A percentile compares a stretch with the other conserved stretches of the same genome.
Conservation (phyloP, 1,140 invertebrate genomes). For the Myzus persicae region DNA sequence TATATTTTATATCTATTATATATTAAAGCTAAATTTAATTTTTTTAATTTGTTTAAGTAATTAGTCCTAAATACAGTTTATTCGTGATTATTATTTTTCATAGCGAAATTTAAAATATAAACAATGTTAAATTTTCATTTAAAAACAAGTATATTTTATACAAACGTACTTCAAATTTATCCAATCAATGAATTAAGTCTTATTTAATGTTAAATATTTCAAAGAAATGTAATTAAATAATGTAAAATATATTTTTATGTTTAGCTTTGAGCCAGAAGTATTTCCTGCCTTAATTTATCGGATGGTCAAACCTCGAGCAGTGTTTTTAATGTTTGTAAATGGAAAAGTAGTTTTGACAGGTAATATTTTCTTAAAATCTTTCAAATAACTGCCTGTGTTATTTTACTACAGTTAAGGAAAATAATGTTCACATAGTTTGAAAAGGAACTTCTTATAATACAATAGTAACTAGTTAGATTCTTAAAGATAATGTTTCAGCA, state of each 20-base stretch:
- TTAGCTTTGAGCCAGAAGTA: constrained; percentile 84
- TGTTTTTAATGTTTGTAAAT: constrained; percentile 96
- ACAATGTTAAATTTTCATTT: not conserved
- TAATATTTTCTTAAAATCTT: constrained; percentile 64
- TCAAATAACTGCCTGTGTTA: not conserved
- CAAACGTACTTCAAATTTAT: too few relatives aligned
- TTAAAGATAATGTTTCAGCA: not conserved
- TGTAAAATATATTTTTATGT: constrained; percentile 61
- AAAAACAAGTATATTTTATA: not conserved
- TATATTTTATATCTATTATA: not conserved
- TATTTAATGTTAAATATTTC: not conserved
- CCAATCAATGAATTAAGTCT: not conserved
- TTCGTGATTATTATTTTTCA: too few relatives aligned
- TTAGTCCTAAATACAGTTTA: not conserved
- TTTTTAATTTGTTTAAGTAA: not conserved
- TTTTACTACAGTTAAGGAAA: not conserved
- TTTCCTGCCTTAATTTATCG: constrained; percentile 98
- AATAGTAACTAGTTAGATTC: not conserved
- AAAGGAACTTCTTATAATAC: not conserved
- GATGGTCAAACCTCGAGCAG: constrained; percentile 95
- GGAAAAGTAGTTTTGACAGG: constrained; percentile 96
- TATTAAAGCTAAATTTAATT: not conserved
- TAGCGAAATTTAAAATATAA: not conserved
- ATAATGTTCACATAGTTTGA: too few relatives aligned
- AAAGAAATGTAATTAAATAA: not conserved